phyloP scores from a whole-genome alignment of 2,888 invertebrate species.

The Ennomos erosarius region DNA sequence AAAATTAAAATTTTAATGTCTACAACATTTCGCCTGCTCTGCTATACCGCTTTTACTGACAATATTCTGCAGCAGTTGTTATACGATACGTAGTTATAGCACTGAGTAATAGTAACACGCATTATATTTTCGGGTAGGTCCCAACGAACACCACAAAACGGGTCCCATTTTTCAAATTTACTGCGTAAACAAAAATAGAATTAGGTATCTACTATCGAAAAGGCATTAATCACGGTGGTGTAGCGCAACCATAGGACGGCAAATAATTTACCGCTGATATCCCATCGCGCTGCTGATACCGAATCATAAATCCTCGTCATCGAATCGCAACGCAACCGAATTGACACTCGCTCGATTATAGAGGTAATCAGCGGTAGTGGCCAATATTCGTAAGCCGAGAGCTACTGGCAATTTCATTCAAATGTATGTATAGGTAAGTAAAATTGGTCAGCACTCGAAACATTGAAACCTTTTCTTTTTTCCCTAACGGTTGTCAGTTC shows the following conservation, averaged over 20 bases:
- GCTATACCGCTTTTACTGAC: background rate
- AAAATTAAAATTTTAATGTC: slow-evolving; percentile 53
- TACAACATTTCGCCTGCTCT: slow-evolving; percentile 3
- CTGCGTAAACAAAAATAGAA: slow-evolving; percentile 1
- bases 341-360: slow-evolving; percentile 64
- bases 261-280: slow-evolving; percentile 66
- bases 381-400: slow-evolving; percentile 3
- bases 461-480: no score
- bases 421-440: no score
- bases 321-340: slow-evolving; percentile 54
- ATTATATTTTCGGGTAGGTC: no score
- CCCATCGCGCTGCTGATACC: slow-evolving; percentile 46
- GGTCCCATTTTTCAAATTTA: no score
- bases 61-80: no score
- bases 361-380: slow-evolving; percentile 44
- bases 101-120: no score
- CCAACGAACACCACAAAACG: no score
- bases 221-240: slow-evolving; percentile 51
- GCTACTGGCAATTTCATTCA: slow-evolving; percentile 4
- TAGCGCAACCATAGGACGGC: slow-evolving; percentile 51
- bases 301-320: slow-evolving; percentile 67
- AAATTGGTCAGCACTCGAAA: no score
- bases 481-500: no score
- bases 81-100: no score
- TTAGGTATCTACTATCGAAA: slow-evolving; percentile 3